Evolutionary conservation across 2,113 vertebrate genomes (phyloP), one percentile per base, ranked within the genome.

Genomic region (Cephalopterus ornatus): DNA sequence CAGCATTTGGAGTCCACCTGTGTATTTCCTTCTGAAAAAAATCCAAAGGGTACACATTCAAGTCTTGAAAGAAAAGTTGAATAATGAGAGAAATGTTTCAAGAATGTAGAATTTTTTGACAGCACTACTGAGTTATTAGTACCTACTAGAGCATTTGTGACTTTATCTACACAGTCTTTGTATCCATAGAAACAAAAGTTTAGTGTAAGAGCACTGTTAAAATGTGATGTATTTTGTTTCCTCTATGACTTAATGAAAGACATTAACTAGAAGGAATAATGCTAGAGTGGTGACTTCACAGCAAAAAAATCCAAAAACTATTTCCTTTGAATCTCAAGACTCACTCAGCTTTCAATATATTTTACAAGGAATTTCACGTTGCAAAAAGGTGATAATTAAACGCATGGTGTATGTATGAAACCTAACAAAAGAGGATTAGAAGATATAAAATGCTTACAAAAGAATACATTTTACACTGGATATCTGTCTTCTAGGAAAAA

Each of bases 291-390:
- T 91, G 72, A 75, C 28, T 95, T 96, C 84, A 91, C 76, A 94
- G 90, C 92, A 91, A 96, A 70, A 93, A 72, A 85, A 97, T 97
- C 96, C 71, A 44, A 80, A 75, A 96, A 79, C 41, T 26, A 59
- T 74, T 96, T 92, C 46, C 47, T 97, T 95, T 95, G 88, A 87
- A 88, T 96, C 88, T 89, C 81, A 75, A 39, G 41, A 68, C 73
- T 87, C 77, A 78, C 53, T 95, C 95, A 97, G 92, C 66, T 97
- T 98, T 95, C 95, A 97, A 96, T 96, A 97, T 97, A 95, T 83
- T 97, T 97, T 95, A 97, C 78, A 95, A 92, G 94, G 96, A 96
- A 85, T 94, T 92, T 96, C 89, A 77, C 42, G 41, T 89, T 94
- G 87, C 68, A 89, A 95, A 96, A 97, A 92, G 49, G 37, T 1